Evolutionary conservation across 2,113 vertebrate species (phyloP), one percentile per base, ranked within the genome.

Genomic region (Macaca nemestrina): DNA sequence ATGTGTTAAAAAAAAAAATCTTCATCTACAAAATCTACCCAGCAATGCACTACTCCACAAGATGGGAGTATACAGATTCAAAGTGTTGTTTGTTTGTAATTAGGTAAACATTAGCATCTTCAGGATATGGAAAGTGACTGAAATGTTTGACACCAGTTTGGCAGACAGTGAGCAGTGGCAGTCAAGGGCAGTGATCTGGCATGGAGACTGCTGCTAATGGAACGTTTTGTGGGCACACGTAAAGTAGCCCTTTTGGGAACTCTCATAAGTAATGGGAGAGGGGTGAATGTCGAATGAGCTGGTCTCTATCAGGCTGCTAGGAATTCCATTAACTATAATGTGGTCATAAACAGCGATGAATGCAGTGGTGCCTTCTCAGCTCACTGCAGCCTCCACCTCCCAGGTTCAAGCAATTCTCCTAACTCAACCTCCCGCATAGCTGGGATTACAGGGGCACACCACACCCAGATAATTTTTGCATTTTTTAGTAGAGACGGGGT

Each of bases 401-500:
- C 52, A 55, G 52, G 52, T 55, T 55, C 52, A 55, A 55, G 52
- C 52, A 55, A 55, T 55, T 55, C 52, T 55, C 52, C 52, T 55
- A 20, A 6, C 17, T 55, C 52, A 55, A 6, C 52, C 52, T 55
- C 6, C 18, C 6, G 0, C 1, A 0, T 20, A 20, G 52, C 52
- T 55, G 52, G 17, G 17, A 55, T 55, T 55, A 20, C 52, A 20
- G 52, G 52, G 52, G 52, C 0, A 6, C 52, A 55, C 52, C 17
- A 55, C 52, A 55, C 52, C 6, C 52, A 55, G 52, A 55, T 55
- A 20, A 55, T 55, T 55, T 55, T 55, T 55, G 52, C 52, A 20
- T 55, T 55, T 55, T 55, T 55, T 55, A 7, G 52, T 55, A 55
- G 52, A 55, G 52, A 18, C 6, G 2, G 52, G 52, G 6, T 55